Conservation (phyloP, 92 coral and sea anemone genomes). For the Scolanthus callimorphus region DNA sequence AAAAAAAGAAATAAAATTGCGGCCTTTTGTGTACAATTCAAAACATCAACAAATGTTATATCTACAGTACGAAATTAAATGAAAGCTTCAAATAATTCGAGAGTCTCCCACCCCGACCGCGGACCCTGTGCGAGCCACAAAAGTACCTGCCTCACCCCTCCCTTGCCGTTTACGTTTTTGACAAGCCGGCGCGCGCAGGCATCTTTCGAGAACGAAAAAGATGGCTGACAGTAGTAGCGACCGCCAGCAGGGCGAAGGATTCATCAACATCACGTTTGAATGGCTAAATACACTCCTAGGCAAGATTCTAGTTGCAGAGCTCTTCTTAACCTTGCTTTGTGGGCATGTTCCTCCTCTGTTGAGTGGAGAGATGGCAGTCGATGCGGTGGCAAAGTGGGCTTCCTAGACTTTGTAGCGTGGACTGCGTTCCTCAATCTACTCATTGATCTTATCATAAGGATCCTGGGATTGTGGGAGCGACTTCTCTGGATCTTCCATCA, state of each 20-base stretch:
- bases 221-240: constrained; percentile 36
- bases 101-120: no score
- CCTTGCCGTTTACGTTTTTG: no score
- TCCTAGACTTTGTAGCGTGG: constrained; percentile 86
- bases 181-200: no score
- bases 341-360: constrained; percentile 40
- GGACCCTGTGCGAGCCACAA: no score
- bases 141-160: no score
- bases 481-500: constrained; percentile 76
- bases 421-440: constrained; percentile 74
- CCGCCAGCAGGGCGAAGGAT: neutral
- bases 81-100: no score
- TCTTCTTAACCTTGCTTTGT: constrained; percentile 53
- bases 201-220: no score
- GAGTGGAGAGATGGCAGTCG: neutral
- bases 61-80: no score
- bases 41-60: no score
- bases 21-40: no score
- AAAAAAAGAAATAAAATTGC: no score
- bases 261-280: constrained; percentile 26
- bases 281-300: constrained; percentile 38
- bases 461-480: constrained; percentile 86
- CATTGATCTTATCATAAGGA: constrained; percentile 78
- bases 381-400: constrained; percentile 35
- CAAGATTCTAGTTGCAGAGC: constrained; percentile 47